phyloP scores from a whole-genome alignment of 2,797 vertebrate species.

The Ammospiza maritima region DNA sequence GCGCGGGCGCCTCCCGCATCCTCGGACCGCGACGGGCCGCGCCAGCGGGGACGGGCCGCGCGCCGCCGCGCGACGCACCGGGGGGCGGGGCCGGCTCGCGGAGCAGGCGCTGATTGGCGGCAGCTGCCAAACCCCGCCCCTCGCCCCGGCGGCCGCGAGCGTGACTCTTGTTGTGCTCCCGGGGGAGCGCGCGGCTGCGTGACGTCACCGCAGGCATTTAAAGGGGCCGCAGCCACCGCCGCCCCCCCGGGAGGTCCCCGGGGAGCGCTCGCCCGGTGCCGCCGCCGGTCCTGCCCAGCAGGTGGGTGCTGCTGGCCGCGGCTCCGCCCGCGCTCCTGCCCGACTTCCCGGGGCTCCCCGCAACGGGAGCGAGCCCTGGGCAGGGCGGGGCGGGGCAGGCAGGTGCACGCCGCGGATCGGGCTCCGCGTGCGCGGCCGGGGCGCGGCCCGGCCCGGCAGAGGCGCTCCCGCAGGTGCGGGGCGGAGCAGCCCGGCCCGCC shows the following conservation, averaged over 20 bases:
- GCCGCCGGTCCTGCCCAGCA: no score
- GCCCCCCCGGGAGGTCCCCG: no score
- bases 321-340: no score
- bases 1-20: not conserved
- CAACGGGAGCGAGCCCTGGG: not conserved
- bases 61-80: not conserved
- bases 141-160: not conserved
- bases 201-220: not conserved
- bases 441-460: not conserved
- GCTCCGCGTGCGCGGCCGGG: not conserved
- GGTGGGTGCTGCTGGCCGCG: not conserved
- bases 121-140: not conserved
- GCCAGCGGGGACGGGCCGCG: not conserved
- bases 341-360: not conserved
- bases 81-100: no score
- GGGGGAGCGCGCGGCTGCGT: not conserved
- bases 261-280: not conserved
- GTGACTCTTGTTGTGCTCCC: not conserved
- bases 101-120: not conserved
- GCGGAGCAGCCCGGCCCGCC: not conserved
- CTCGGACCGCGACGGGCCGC: not conserved
- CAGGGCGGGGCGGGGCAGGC: no score
- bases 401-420: not conserved
- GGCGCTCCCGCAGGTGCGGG: not conserved
- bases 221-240: not conserved